Percentiles rank a stretch among this genome's conserved stretches.
These are phyloP conservation scores for Xestia rhomboidea DNA, from an alignment of 2,888 invertebrate species.

Conservation along the genomic window DNA sequence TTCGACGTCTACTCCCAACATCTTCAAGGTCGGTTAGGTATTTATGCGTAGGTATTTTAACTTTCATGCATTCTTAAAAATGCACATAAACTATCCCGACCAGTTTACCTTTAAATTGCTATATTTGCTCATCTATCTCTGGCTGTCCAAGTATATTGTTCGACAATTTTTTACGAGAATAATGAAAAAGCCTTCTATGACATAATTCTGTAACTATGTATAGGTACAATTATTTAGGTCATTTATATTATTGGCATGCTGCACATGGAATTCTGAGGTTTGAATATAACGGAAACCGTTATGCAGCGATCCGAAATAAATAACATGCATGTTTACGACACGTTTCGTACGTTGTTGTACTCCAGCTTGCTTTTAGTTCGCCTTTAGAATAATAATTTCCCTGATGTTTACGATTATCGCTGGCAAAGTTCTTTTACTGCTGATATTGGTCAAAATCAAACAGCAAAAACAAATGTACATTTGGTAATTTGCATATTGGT, in stretches of 20 bases:
- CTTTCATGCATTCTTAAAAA: constrained; percentile 43
- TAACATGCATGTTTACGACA: constrained; percentile 79
- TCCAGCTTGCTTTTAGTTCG: constrained; percentile 75
- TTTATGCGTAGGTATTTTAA: constrained; percentile 71
- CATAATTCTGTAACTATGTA: constrained; percentile 31
- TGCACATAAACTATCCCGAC: constrained; percentile 37
- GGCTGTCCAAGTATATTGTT: neutral
- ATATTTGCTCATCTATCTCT: constrained; percentile 39
- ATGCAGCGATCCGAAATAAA: constrained; percentile 82
- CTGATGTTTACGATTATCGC: constrained; percentile 67
- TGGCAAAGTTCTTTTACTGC: constrained; percentile 55
- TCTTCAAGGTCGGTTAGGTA: constrained; percentile 80
- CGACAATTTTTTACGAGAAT: neutral
- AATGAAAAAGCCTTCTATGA: neutral
- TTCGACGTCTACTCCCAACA: constrained; percentile 68
- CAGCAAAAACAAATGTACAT: neutral
- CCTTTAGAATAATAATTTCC: constrained; percentile 78
- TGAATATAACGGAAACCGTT: constrained; percentile 81
- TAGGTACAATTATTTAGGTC: constrained; percentile 62
- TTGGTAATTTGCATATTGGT: neutral
- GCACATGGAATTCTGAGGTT: constrained; percentile 72
- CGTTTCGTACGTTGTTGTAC: constrained; percentile 70
- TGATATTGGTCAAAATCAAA: constrained; percentile 31
- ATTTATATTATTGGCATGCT: constrained; percentile 70
- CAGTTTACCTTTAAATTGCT: constrained; percentile 54